These are phyloP conservation scores for Neoascia interrupta DNA, from an alignment of 2,888 invertebrate genomes.

Conservation along the genomic window DNA sequence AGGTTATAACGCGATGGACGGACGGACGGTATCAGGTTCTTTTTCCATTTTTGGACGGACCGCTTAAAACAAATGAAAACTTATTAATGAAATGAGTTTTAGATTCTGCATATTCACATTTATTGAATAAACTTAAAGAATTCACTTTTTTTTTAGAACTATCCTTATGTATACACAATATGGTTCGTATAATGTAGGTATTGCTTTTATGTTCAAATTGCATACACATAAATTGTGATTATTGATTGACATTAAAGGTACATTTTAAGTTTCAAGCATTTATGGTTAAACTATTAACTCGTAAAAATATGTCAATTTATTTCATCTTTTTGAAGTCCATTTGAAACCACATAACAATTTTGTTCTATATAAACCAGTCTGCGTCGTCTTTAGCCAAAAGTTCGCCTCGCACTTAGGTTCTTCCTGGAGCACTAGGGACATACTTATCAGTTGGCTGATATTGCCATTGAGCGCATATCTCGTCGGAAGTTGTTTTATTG, in stretches of 20 bases:
- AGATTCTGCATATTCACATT: too few species aligned
- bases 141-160: not conserved
- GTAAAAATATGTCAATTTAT: slow-evolving; percentile 18
- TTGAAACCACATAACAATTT: slow-evolving; percentile 51
- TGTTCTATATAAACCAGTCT: slow-evolving; percentile 35
- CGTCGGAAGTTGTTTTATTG: slow-evolving; percentile 82
- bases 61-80: too few species aligned
- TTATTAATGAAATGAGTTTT: too few species aligned
- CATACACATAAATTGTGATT: too few species aligned
- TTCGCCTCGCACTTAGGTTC: slow-evolving; percentile 58
- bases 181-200: too few species aligned
- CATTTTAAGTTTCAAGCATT: slow-evolving; percentile 4
- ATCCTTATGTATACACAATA: too few species aligned
- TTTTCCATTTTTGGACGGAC: too few species aligned
- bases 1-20: too few species aligned
- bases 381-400: not conserved
- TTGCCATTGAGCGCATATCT: slow-evolving; percentile 83
- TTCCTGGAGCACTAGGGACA: slow-evolving; percentile 80
- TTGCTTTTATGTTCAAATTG: slow-evolving; percentile 15
- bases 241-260: too few species aligned
- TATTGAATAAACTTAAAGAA: not conserved
- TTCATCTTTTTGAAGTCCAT: slow-evolving; percentile 17
- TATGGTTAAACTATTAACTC: slow-evolving; percentile 3
- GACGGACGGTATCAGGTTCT: too few species aligned
- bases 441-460: slow-evolving; percentile 84